A percentile compares a stretch with the other conserved stretches of the same genome.
Evolutionary conservation across 2,888 invertebrate genomes (phyloP).

Genomic region (Drosophila recens): DNA sequence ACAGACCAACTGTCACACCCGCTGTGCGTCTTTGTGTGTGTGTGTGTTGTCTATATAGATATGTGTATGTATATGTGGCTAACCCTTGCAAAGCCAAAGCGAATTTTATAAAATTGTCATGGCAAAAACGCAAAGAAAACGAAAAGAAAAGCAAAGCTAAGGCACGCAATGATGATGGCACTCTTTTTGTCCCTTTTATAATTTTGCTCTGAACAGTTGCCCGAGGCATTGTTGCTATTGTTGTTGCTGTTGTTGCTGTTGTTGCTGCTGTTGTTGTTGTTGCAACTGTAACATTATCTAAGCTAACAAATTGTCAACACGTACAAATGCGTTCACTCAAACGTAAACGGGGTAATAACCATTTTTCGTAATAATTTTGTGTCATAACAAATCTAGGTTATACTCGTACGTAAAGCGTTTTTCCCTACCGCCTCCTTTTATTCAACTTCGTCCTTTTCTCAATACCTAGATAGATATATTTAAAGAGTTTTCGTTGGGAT

Average conservation of each 20-base stretch:
- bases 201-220: conserved; percentile 30
- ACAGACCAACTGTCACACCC: conserved; percentile 77
- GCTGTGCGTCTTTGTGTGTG: conserved; percentile 18
- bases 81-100: conserved; percentile 71
- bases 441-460: neutral
- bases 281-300: conserved; percentile 74
- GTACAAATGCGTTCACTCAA: conserved; percentile 84
- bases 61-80: conserved; percentile 42
- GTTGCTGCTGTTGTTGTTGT: conserved; percentile 24
- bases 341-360: conserved; percentile 84
- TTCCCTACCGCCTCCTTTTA: neutral
- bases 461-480: conserved; percentile 3
- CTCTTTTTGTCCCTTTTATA: conserved; percentile 39
- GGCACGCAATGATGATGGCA: conserved; percentile 64
- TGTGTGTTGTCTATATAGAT: conserved; percentile 29
- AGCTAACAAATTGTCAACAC: conserved; percentile 84
- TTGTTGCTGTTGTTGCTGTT: conserved; percentile 14
- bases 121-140: conserved; percentile 35
- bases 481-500: neutral
- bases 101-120: conserved; percentile 70
- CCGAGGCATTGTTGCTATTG: conserved; percentile 39
- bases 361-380: conserved; percentile 82
- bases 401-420: conserved; percentile 19
- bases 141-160: conserved; percentile 35
- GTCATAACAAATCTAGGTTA: conserved; percentile 83